A percentile compares a stretch with the other conserved stretches of the same genome.
phyloP scores from a whole-genome alignment of 2,888 invertebrate genomes.

The Xestia ashworthii region DNA sequence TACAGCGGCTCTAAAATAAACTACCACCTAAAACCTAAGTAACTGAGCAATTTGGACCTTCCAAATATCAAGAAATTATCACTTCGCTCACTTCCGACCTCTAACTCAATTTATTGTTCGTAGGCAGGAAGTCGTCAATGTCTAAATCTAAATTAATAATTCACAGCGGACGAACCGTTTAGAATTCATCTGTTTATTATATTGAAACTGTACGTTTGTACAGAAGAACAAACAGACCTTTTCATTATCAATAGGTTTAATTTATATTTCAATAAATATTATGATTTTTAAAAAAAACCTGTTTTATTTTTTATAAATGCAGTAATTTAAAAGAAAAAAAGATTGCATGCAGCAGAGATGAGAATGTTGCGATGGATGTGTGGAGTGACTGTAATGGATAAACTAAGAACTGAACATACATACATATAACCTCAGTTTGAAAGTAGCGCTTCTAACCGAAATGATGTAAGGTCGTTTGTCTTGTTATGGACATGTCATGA shows the following conservation, averaged over 20 bases:
- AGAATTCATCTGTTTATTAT: conserved; percentile 5
- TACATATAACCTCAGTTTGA: too few species aligned
- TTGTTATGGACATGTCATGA: too few species aligned
- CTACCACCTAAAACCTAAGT: conserved; percentile 9
- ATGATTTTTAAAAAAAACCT: not conserved
- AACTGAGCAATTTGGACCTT: conserved; percentile 42
- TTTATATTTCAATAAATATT: not conserved
- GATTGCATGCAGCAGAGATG: too few species aligned
- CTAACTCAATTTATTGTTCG: conserved; percentile 60
- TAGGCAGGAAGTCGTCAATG: conserved; percentile 59
- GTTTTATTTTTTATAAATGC: not conserved
- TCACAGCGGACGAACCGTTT: conserved; percentile 26
- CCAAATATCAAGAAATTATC: conserved; percentile 55
- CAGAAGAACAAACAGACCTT: not conserved
- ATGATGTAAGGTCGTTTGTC: too few species aligned
- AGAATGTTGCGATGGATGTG: too few species aligned
- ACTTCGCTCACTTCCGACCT: conserved; percentile 36
- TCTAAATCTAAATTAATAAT: conserved; percentile 65
- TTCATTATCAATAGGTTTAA: not conserved
- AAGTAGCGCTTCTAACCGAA: too few species aligned
- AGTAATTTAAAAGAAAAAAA: too few species aligned
- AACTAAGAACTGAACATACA: too few species aligned
- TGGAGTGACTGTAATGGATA: too few species aligned
- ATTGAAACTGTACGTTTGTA: conserved; percentile 29
- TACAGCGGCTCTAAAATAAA: conserved; percentile 44